A percentile compares a stretch with the other conserved stretches of the same genome.
Evolutionary conservation across 2,888 invertebrate genomes (phyloP).

Genomic region (Tenodera sinensis): DNA sequence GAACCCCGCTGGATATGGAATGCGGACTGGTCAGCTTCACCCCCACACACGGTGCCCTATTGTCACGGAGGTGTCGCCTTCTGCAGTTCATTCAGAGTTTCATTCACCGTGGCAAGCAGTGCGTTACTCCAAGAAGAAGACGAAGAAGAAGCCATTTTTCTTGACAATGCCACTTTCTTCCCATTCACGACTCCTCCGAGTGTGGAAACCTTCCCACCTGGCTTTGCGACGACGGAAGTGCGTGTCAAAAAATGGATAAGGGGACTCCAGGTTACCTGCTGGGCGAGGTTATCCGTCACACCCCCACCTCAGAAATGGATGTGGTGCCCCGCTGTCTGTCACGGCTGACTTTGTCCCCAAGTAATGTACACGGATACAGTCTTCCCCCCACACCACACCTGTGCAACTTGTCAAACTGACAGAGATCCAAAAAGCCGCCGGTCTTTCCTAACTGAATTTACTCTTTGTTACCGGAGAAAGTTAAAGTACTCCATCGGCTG

Average conservation of each 20-base stretch:
- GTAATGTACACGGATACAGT: not conserved
- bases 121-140: conserved; percentile 13
- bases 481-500: too few species aligned
- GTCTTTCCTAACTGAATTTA: not conserved
- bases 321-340: conserved; percentile 17
- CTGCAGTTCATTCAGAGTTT: conserved; percentile 20
- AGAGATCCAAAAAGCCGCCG: not conserved
- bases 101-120: conserved; percentile 21
- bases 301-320: not conserved
- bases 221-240: conserved; percentile 17
- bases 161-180: not conserved
- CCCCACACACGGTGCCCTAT: not conserved
- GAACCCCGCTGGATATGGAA: not conserved
- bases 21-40: not conserved
- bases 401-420: not conserved
- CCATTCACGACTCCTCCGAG: not conserved
- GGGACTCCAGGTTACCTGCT: conserved; percentile 1
- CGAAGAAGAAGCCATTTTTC: conserved; percentile 20
- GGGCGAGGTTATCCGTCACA: conserved; percentile 3
- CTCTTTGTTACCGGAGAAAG: not conserved
- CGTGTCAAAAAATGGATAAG: conserved; percentile 15
- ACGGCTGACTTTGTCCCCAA: not conserved
- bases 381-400: not conserved
- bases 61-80: not conserved
- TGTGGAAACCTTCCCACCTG: conserved; percentile 24